These are phyloP conservation scores for Nemapogon koenigi DNA, from an alignment of 2,888 invertebrate genomes.

Conservation along the genomic window DNA sequence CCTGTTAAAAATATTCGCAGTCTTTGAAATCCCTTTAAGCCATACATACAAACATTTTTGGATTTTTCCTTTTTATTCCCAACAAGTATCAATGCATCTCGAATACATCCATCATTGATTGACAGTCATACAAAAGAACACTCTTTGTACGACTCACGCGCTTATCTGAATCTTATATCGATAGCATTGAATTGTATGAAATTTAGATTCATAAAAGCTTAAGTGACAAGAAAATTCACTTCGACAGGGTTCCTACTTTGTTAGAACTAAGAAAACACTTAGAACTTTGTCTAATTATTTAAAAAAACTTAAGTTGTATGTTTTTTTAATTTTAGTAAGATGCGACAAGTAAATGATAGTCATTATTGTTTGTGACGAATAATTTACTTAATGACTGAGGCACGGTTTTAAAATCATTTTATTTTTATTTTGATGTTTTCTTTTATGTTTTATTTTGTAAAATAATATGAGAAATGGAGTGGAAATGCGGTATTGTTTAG, in stretches of 20 bases:
- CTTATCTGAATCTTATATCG: constrained; percentile 11
- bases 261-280: background rate
- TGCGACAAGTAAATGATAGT: constrained; percentile 37
- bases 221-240: background rate
- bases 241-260: constrained; percentile 6
- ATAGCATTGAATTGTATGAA: constrained; percentile 5
- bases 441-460: too few species aligned
- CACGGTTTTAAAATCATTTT: constrained; percentile 9
- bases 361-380: constrained; percentile 27
- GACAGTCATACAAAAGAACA: constrained; percentile 16
- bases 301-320: too few species aligned
- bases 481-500: too few species aligned
- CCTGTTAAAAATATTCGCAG: too few species aligned
- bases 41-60: too few species aligned
- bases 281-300: constrained; percentile 13
- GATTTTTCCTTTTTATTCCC: constrained; percentile 4
- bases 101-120: constrained; percentile 14
- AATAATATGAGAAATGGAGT: too few species aligned
- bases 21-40: too few species aligned
- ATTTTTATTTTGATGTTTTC: constrained; percentile 1
- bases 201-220: constrained; percentile 1
- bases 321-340: too few species aligned
- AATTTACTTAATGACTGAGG: constrained; percentile 31
- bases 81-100: background rate
- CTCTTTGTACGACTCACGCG: constrained; percentile 12